Evolutionary conservation across 2,113 vertebrate species (phyloP).

Genomic region (Poeciliopsis occidentalis): DNA sequence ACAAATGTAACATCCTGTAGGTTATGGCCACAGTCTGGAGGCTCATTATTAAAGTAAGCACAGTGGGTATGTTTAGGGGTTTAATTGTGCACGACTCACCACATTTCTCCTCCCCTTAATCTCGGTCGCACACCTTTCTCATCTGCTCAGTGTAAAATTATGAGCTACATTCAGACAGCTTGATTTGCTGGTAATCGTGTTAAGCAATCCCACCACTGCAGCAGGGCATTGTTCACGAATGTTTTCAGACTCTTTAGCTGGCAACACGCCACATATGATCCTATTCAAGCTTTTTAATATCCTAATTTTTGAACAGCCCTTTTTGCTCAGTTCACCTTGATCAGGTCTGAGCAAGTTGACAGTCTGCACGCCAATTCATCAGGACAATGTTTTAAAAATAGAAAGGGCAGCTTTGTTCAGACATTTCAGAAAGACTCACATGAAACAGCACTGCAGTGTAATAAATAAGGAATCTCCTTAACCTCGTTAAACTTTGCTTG

Average conservation of each 20-base stretch:
- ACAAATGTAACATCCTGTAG: background rate
- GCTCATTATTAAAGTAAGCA: conserved; percentile 31
- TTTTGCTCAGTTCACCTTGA: conserved; percentile 62
- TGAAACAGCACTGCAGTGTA: background rate
- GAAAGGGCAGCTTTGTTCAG: background rate
- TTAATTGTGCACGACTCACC: conserved; percentile 32
- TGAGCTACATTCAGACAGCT: conserved; percentile 54
- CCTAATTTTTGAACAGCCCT: too few species aligned
- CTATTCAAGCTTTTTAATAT: conserved; percentile 26
- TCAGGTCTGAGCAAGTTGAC: conserved; percentile 20
- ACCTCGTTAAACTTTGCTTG: background rate
- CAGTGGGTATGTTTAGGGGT: conserved; percentile 24
- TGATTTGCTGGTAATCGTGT: conserved; percentile 72
- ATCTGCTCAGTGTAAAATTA: conserved; percentile 68
- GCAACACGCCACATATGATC: conserved; percentile 49
- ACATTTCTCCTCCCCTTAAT: conserved; percentile 70
- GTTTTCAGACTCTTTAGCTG: conserved; percentile 54
- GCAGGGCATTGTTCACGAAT: conserved; percentile 62
- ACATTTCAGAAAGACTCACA: background rate
- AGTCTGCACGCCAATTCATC: background rate
- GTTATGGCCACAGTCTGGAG: background rate
- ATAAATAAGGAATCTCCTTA: background rate
- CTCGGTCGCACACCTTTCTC: conserved; percentile 70
- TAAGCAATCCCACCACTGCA: conserved; percentile 70
- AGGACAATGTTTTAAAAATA: background rate